A percentile compares a stretch with the other conserved stretches of the same genome.
These are phyloP conservation scores for Hydra vulgaris DNA, from an alignment of 30 jellyfish, hydroid and myxozoan genomes.

Conservation along the genomic window DNA sequence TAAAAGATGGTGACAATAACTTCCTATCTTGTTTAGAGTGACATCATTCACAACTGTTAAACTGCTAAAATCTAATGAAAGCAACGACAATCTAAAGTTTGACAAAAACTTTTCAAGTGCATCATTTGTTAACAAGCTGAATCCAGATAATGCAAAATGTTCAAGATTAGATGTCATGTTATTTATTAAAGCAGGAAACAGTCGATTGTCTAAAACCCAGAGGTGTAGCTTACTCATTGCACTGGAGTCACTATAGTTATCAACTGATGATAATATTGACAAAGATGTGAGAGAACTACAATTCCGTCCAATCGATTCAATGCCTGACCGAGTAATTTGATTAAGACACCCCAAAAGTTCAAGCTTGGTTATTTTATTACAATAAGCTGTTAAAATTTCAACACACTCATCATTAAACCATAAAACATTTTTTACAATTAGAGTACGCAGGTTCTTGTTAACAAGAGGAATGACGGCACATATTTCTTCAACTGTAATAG, in stretches of 20 bases:
- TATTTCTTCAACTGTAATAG: slow-evolving; percentile 59
- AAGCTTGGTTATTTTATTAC: slow-evolving; percentile 64
- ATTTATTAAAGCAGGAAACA: slow-evolving; percentile 83
- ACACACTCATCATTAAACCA: slow-evolving; percentile 90
- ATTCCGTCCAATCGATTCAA: slow-evolving; percentile 93
- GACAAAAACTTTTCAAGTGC: slow-evolving; percentile 64
- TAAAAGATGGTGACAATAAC: slow-evolving; percentile 39
- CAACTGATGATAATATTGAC: slow-evolving; percentile 71
- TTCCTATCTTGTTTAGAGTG: slow-evolving; percentile 67
- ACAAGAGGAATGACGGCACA: slow-evolving; percentile 73
- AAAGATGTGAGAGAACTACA: slow-evolving; percentile 62
- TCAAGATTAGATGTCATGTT: slow-evolving; percentile 63
- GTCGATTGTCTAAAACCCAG: slow-evolving; percentile 73
- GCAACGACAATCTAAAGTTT: slow-evolving; percentile 47
- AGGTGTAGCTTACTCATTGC: background rate
- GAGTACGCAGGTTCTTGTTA: slow-evolving; percentile 53
- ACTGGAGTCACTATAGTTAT: slow-evolving; percentile 21
- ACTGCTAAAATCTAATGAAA: slow-evolving; percentile 67
- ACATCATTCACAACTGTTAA: slow-evolving; percentile 57
- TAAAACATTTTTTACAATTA: slow-evolving; percentile 58
- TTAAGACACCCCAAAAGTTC: slow-evolving; percentile 66
- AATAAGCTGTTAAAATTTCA: slow-evolving; percentile 84
- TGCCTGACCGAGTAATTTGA: slow-evolving; percentile 85
- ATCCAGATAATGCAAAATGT: slow-evolving; percentile 89
- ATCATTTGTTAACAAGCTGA: slow-evolving; percentile 53